A percentile compares a stretch with the other conserved stretches of the same genome.
These are phyloP conservation scores for Microcebus griseorufus DNA, from an alignment of 2,113 vertebrate species.

Conservation along the genomic window DNA sequence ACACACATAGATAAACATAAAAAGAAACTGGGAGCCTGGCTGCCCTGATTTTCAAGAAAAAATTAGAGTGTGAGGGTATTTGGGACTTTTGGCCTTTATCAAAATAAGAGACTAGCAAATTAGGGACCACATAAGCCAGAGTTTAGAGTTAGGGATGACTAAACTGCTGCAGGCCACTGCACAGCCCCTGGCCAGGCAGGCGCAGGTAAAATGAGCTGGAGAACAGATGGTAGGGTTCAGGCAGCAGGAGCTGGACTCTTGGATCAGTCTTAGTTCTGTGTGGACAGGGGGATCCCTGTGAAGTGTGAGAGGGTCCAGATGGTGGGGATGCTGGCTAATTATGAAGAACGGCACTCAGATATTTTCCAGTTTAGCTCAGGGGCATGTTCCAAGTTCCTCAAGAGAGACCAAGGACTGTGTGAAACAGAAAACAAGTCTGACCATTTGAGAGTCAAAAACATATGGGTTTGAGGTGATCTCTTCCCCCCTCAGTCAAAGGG, in stretches of 20 bases:
- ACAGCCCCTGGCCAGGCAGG: background rate
- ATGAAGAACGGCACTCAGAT: background rate
- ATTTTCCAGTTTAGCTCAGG: background rate
- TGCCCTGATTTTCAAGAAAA: constrained; percentile 29
- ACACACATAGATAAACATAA: background rate
- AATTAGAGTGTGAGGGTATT: background rate
- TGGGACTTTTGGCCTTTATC: background rate
- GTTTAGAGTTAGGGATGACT: background rate
- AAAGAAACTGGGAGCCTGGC: background rate
- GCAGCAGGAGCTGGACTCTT: background rate
- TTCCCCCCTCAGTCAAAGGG: background rate
- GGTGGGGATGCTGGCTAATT: background rate
- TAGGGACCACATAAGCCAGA: background rate
- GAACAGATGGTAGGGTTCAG: constrained; percentile 33
- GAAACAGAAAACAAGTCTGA: background rate
- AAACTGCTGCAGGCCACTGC: background rate
- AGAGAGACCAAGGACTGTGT: background rate
- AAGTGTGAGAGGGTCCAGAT: constrained; percentile 20
- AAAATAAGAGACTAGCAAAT: background rate
- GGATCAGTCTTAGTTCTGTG: background rate
- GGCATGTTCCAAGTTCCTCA: background rate
- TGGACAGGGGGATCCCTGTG: constrained; percentile 33
- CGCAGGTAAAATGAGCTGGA: background rate
- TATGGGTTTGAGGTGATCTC: background rate
- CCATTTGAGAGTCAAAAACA: background rate